Evolutionary conservation across 2,888 invertebrate genomes (phyloP).

Genomic region (Drosophila engyochracea): DNA sequence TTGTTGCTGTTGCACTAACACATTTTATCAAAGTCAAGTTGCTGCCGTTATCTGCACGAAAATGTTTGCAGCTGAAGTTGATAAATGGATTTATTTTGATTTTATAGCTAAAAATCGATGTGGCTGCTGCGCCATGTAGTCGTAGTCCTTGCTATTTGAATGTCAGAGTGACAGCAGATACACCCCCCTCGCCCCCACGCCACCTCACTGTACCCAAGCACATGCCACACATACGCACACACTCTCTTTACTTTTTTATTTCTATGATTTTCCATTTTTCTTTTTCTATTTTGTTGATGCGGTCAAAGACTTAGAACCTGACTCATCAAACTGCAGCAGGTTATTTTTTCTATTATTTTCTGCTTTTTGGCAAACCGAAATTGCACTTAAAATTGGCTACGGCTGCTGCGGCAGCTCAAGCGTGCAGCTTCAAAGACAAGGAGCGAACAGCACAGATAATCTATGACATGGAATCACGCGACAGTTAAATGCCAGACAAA

Average conservation of each 20-base stretch:
- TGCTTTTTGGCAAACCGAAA: conserved; percentile 57
- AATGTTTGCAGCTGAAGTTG: conserved; percentile 76
- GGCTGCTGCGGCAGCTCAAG: conserved; percentile 25
- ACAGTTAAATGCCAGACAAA: conserved; percentile 76
- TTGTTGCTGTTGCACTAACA: conserved; percentile 38
- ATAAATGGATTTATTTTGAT: conserved; percentile 79
- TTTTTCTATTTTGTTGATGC: conserved; percentile 44
- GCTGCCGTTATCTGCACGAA: conserved; percentile 69
- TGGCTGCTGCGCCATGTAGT: conserved; percentile 13
- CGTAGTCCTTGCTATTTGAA: conserved; percentile 41
- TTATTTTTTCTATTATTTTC: neutral
- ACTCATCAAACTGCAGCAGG: conserved; percentile 62
- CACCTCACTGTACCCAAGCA: neutral
- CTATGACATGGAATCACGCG: conserved; percentile 78
- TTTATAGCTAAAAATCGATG: conserved; percentile 78
- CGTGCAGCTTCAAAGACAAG: conserved; percentile 10
- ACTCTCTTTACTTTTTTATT: conserved; percentile 6
- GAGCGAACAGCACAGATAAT: conserved; percentile 52
- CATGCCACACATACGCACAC: conserved; percentile 2
- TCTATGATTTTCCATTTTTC: conserved; percentile 3
- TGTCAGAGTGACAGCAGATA: conserved; percentile 38
- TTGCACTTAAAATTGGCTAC: conserved; percentile 76
- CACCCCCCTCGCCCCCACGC: neutral
- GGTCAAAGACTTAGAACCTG: conserved; percentile 73
- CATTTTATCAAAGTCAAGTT: conserved; percentile 79